Conservation (phyloP, 37 sponge, comb jelly and placozoan genomes). For the Chondrilla cf. caribensis region DNA sequence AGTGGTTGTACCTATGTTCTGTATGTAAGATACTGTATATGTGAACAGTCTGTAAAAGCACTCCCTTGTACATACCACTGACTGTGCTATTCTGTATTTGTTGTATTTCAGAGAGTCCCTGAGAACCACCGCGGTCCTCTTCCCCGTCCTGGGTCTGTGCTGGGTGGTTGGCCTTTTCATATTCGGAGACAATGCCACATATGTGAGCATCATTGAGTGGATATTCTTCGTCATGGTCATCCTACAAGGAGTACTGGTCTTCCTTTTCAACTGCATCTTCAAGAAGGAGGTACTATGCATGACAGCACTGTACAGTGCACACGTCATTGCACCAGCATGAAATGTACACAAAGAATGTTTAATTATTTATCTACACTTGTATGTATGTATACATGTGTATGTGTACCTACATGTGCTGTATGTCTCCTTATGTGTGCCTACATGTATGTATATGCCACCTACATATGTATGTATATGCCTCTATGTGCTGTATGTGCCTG, state of each 20-base stretch:
- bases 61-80: too few relatives aligned
- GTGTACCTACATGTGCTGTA: too few relatives aligned
- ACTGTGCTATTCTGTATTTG: too few relatives aligned
- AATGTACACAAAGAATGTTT: not conserved
- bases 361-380: not conserved
- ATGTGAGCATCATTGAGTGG: conserved; percentile 45
- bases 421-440: too few relatives aligned
- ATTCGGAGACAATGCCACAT: conserved; percentile 26
- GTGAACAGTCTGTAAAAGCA: too few relatives aligned
- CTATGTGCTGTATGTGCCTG: too few relatives aligned
- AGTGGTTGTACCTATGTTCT: too few relatives aligned
- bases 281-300: conserved; percentile 72
- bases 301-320: not conserved
- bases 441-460: too few relatives aligned
- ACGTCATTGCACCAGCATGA: not conserved
- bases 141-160: conserved; percentile 66
- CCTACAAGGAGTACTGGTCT: conserved; percentile 68
- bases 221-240: conserved; percentile 61
- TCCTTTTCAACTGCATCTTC: conserved; percentile 70
- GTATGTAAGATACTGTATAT: too few relatives aligned
- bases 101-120: conserved; percentile 32
- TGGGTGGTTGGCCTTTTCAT: conserved; percentile 73
- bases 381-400: too few relatives aligned
- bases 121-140: conserved; percentile 50
- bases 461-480: too few relatives aligned